Conservation (phyloP, 30 jellyfish, hydroid and myxozoan species). For the Aurelia aurita complex sp. Pacific region DNA sequence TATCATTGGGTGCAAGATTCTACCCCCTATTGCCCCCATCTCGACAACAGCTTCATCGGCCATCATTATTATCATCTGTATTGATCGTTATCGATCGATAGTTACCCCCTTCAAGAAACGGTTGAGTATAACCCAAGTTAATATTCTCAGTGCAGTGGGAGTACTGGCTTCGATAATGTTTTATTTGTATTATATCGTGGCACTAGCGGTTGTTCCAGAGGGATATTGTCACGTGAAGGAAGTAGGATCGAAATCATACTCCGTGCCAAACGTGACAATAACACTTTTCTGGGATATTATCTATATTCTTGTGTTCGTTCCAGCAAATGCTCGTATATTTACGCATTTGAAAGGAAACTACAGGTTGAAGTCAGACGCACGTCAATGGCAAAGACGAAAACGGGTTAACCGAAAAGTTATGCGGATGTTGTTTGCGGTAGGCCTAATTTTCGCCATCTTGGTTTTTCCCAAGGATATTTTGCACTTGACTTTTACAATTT, state of each 20-base stretch:
- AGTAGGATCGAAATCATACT: constrained; percentile 23
- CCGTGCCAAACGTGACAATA: constrained; percentile 58
- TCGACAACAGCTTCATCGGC: constrained; percentile 72
- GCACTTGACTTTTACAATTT: constrained; percentile 57
- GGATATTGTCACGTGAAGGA: constrained; percentile 54
- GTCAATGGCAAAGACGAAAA: constrained; percentile 8
- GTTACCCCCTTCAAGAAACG: constrained; percentile 75
- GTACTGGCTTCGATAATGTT: constrained; percentile 44
- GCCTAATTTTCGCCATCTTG: constrained; percentile 46
- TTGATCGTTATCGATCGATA: constrained; percentile 91
- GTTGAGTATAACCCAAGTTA: constrained; percentile 48
- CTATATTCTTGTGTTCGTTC: constrained; percentile 45
- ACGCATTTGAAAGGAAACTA: constrained; percentile 3
- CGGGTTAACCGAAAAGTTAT: constrained; percentile 42
- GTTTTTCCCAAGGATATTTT: constrained; percentile 82
- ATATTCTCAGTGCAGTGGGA: constrained; percentile 23
- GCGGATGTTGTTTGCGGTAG: constrained; percentile 62
- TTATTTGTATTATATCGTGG: constrained; percentile 44
- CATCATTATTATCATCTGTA: constrained; percentile 70
- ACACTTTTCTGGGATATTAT: constrained; percentile 25
- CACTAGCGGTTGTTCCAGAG: constrained; percentile 22
- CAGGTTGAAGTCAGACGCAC: background rate
- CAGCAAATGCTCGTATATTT: constrained; percentile 50
- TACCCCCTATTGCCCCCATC: constrained; percentile 67
- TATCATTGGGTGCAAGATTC: constrained; percentile 79